Conservation (phyloP, 2,113 vertebrate genomes). For the Myodes glareolus region DNA sequence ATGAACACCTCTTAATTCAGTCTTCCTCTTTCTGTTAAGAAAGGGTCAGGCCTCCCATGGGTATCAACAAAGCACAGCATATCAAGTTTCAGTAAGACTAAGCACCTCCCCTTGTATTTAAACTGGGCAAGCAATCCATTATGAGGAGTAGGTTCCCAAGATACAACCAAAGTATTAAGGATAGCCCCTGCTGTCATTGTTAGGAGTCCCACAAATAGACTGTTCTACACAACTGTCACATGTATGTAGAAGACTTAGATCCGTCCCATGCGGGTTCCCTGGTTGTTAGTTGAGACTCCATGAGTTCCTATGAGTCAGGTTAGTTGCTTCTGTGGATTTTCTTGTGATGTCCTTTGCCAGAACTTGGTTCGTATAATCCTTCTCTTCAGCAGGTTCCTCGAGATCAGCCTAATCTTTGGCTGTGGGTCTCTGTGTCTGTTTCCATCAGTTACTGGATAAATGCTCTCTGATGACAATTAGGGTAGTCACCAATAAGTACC, state of each 20-base stretch:
- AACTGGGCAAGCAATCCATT: not conserved
- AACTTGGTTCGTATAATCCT: not conserved
- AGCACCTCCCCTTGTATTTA: not conserved
- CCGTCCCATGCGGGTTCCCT: accelerated
- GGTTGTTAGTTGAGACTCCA: not conserved
- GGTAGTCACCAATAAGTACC: not conserved
- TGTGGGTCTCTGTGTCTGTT: not conserved
- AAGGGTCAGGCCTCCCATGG: not conserved
- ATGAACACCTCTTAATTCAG: accelerated
- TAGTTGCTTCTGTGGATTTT: not conserved
- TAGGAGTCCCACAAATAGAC: not conserved
- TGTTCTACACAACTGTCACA: not conserved
- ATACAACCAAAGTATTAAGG: not conserved
- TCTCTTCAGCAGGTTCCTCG: not conserved
- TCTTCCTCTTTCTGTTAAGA: not conserved
- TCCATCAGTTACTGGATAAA: not conserved
- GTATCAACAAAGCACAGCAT: not conserved
- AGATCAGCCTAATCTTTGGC: not conserved
- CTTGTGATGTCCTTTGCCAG: not conserved
- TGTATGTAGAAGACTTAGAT: not conserved
- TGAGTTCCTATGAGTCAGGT: not conserved
- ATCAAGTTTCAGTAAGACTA: not conserved
- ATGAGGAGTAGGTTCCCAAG: not conserved
- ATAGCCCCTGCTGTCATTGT: not conserved
- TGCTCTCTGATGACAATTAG: not conserved